phyloP scores from a whole-genome alignment of 2,888 invertebrate species.

The Limnephilus marmoratus region DNA sequence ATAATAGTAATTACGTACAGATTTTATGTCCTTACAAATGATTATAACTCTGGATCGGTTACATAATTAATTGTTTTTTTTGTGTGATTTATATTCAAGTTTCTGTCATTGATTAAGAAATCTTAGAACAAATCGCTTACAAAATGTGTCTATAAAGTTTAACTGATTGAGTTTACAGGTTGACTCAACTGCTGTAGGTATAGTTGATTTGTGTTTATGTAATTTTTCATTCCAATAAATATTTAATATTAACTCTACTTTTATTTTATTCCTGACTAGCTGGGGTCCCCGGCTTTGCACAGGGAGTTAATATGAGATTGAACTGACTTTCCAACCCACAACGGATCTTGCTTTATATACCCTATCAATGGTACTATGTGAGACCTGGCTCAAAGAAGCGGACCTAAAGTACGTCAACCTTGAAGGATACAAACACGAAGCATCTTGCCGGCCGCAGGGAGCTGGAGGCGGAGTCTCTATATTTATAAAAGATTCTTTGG shows the following conservation, averaged over 20 bases:
- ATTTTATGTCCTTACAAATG: neutral
- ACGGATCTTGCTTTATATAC: too few species aligned
- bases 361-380: too few species aligned
- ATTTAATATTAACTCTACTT: conserved; percentile 16
- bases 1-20: neutral
- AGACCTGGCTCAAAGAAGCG: too few species aligned
- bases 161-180: neutral
- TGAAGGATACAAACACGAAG: too few species aligned
- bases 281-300: too few species aligned
- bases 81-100: neutral
- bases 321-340: too few species aligned
- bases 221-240: conserved; percentile 43
- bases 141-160: neutral
- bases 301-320: too few species aligned
- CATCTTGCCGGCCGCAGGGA: too few species aligned
- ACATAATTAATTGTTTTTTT: neutral
- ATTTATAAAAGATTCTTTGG: too few species aligned
- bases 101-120: neutral
- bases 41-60: neutral
- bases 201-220: conserved; percentile 9
- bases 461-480: too few species aligned
- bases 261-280: neutral
- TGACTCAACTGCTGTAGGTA: neutral
- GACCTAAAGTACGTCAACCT: too few species aligned
- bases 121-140: neutral